These are phyloP conservation scores for Pristionchus arcanus DNA, from an alignment of 2,888 invertebrate genomes.

Conservation along the genomic window DNA sequence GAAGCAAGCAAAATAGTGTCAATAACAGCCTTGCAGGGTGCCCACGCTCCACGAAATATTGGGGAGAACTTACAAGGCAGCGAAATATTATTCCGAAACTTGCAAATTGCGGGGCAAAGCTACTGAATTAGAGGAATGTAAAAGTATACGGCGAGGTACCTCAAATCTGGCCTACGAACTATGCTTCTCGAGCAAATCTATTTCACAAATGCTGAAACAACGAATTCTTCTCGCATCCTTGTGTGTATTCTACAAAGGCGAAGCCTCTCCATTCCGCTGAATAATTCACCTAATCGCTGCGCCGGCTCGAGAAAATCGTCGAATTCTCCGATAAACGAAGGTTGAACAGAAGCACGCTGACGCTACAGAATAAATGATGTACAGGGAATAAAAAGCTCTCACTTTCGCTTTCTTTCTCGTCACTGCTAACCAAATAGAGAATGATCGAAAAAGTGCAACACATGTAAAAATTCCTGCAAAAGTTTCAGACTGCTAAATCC, in stretches of 20 bases:
- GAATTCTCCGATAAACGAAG: background rate
- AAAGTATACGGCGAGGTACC: no score
- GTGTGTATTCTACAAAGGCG: background rate
- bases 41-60: background rate
- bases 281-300: conserved; percentile 8
- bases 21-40: background rate
- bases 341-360: background rate
- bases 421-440: background rate
- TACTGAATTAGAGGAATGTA: no score
- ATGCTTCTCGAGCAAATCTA: no score
- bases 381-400: background rate
- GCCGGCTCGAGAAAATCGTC: background rate
- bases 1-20: background rate
- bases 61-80: background rate
- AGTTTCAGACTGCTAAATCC: background rate
- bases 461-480: background rate
- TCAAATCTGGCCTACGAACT: no score
- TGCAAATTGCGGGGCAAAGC: no score
- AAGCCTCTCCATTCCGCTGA: background rate
- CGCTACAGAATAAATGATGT: background rate
- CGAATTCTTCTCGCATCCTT: no score
- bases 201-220: no score
- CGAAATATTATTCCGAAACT: no score
- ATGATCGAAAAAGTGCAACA: background rate
- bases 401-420: background rate